Percentiles rank a stretch among this genome's conserved stretches.
Evolutionary conservation across 53 echinoderm and acorn worm species (phyloP).

Genomic region (Zoroaster sp.): DNA sequence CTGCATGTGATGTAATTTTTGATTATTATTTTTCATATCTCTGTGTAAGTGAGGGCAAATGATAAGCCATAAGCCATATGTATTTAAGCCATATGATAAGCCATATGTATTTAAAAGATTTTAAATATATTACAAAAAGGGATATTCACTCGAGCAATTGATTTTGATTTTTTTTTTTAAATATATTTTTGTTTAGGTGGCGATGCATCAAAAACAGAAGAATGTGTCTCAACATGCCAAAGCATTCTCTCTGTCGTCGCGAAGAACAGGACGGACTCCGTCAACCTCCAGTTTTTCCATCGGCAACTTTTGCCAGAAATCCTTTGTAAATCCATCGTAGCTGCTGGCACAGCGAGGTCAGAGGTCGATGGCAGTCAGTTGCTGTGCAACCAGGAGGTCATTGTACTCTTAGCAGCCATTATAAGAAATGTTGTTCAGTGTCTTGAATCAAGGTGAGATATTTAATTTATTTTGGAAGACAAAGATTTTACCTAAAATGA

Average conservation of each 20-base stretch:
- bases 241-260: background rate
- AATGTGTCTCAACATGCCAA: conserved; percentile 16
- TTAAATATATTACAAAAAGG: no score
- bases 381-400: conserved; percentile 57
- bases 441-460: conserved; percentile 60
- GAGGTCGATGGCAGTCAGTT: background rate
- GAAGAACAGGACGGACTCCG: background rate
- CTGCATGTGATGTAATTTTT: no score
- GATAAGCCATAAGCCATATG: no score
- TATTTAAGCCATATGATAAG: no score
- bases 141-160: no score
- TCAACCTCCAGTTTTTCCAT: conserved; percentile 3
- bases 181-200: no score
- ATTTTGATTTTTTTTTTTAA: no score
- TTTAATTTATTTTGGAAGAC: no score
- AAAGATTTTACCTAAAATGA: no score
- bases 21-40: no score
- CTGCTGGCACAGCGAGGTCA: conserved; percentile 3
- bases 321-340: background rate
- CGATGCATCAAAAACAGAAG: background rate
- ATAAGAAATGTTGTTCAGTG: conserved; percentile 48
- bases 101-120: no score
- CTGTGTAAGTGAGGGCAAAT: no score
- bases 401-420: conserved; percentile 43
- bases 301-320: conserved; percentile 25